phyloP scores from a whole-genome alignment of 1,140 invertebrate species.

The Drosophila punjabiensis region DNA sequence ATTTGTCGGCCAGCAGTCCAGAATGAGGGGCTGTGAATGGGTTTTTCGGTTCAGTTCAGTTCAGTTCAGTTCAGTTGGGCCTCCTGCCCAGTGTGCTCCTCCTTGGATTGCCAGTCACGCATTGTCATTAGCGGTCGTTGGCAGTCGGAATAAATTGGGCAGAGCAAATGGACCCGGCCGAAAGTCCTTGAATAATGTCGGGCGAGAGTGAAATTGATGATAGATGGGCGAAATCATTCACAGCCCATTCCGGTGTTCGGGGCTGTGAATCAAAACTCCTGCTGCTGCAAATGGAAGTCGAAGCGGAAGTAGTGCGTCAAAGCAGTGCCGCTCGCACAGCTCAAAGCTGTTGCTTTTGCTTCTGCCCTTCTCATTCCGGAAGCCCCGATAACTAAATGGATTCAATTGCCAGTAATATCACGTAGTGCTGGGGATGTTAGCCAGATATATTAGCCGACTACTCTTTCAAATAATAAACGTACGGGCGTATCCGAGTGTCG shows the following conservation, averaged over 20 bases:
- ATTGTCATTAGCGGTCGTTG: slow-evolving; percentile 67
- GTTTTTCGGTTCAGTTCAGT: neutral
- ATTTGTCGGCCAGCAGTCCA: slow-evolving; percentile 46
- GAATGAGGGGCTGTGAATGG: slow-evolving; percentile 8
- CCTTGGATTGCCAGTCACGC: slow-evolving; percentile 73
- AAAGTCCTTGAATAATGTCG: slow-evolving; percentile 12
- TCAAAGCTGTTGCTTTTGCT: slow-evolving; percentile 4
- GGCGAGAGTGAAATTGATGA: slow-evolving; percentile 33
- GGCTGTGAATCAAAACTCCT: slow-evolving; percentile 9
- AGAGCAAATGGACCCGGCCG: slow-evolving; percentile 9
- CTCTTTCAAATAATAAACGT: neutral
- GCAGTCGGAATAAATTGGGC: slow-evolving; percentile 46
- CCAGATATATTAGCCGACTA: slow-evolving; percentile 27
- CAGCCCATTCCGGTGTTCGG: neutral
- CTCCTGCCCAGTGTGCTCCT: slow-evolving; percentile 8
- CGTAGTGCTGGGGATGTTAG: neutral
- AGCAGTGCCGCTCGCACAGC: slow-evolving; percentile 9
- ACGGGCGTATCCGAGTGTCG: neutral
- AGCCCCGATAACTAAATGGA: neutral
- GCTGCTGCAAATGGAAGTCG: neutral
- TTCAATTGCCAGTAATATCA: neutral
- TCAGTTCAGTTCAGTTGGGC: neutral
- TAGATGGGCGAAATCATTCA: slow-evolving; percentile 21
- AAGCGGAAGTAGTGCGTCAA: slow-evolving; percentile 15
- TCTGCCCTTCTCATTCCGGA: neutral